phyloP scores from a whole-genome alignment of 2,797 vertebrate species.

The Parotocinclus haroldoi region DNA sequence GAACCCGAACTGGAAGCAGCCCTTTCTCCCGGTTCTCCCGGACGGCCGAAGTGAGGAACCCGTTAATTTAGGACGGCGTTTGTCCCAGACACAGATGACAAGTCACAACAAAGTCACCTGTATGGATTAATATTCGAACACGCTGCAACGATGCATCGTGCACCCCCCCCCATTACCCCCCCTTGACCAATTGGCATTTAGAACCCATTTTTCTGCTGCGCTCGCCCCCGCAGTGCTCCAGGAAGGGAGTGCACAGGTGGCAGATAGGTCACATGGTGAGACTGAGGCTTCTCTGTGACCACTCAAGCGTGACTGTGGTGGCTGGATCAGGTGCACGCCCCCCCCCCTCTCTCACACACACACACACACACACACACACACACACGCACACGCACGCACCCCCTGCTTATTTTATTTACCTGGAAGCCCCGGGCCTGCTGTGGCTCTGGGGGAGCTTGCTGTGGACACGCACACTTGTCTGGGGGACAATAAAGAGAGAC shows the following conservation, averaged over 20 bases:
- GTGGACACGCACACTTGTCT: conserved; percentile 36
- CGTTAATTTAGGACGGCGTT: no score
- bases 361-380: not conserved
- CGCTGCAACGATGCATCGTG: not conserved
- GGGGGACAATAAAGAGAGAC: conserved; percentile 67
- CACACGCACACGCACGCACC: not conserved
- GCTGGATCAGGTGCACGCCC: conserved; percentile 46
- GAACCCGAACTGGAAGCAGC: no score
- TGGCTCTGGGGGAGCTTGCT: conserved; percentile 33
- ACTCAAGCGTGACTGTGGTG: conserved; percentile 38
- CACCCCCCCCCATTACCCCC: conserved; percentile 1
- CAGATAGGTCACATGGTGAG: conserved; percentile 35
- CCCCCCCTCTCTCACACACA: not conserved
- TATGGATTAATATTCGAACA: conserved; percentile 13
- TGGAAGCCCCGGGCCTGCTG: conserved; percentile 39
- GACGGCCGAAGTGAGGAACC: no score
- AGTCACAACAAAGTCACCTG: not conserved
- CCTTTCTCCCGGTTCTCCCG: no score
- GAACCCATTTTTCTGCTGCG: conserved; percentile 33
- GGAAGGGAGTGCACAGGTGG: conserved; percentile 50
- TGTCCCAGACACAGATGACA: no score
- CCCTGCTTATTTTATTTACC: conserved; percentile 38
- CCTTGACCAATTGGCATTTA: conserved; percentile 29
- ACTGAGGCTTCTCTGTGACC: conserved; percentile 37
- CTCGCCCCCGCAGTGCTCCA: conserved; percentile 27